Evolutionary conservation across 2,113 vertebrate species (phyloP), one percentile per base, ranked within the genome.

Genomic region (Micromys minutus): DNA sequence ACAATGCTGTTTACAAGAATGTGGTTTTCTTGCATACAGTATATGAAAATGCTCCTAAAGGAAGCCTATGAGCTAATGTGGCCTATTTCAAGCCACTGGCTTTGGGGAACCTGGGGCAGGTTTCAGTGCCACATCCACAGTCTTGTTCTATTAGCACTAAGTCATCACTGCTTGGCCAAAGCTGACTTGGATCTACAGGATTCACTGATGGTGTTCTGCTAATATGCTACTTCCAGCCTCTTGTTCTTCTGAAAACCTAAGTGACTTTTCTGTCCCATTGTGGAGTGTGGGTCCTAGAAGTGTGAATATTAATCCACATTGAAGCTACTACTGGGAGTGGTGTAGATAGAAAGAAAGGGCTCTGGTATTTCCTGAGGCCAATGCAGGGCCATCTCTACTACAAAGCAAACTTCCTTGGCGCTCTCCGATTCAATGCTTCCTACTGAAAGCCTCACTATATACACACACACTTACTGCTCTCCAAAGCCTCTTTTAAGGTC

Each of bases 381-480:
- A 59, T 0, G 24, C 55, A 67, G 50, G 36, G 19, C 52, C 24
- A 19, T 6, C 52, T 76, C 36, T 72, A n/a, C 79, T 80, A 34
- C 7, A 85, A 67, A 95, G 91, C 11, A 93, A 45, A 61, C 75
- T 76, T 77, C 88, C 47, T 72, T 89, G 17, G 29, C 59, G 94
- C 59, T 75, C 13, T 87, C 67, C 31, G 39, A 71, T 22, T 88
- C 42, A 80, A 36, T 83, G 61, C 83, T 87, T 92, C 72, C 22
- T 52, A 57, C 36, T n/a, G 19, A 39, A 39, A 5, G n/a, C 16
- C 45, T 88, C 47, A 42, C 17, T 5, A 34, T 24, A n/a, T 3
- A 26, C 26, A 19, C n/a, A 67, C 12, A 67, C 63, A 15, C 29
- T 11, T 67, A 67, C 7, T 19, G 76, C 67, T 71, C 52, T 50